These are phyloP conservation scores for Archocentrus centrarchus DNA, from an alignment of 2,113 vertebrate genomes.

Conservation along the genomic window DNA sequence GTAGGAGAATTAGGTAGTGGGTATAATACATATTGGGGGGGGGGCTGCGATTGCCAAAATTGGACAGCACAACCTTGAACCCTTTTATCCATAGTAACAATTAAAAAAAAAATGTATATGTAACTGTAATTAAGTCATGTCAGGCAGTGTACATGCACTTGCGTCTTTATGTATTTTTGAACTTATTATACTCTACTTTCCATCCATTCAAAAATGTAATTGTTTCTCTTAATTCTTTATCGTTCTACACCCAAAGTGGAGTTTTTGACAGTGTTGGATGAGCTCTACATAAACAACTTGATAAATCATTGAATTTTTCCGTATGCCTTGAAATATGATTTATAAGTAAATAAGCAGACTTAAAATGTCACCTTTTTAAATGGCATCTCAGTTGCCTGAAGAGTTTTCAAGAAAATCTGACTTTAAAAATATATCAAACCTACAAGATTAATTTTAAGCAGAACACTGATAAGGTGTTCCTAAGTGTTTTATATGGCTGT, in stretches of 20 bases:
- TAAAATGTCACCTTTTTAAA: conserved; percentile 41
- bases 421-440: conserved; percentile 54
- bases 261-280: background rate
- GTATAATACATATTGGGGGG: background rate
- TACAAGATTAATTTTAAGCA: conserved; percentile 51
- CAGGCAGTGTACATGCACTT: background rate
- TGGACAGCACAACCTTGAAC: conserved; percentile 7
- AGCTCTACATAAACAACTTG: conserved; percentile 28
- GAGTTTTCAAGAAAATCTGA: conserved; percentile 31
- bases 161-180: background rate
- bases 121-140: background rate
- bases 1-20: conserved; percentile 11
- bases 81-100: background rate
- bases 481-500: conserved; percentile 52
- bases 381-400: conserved; percentile 14
- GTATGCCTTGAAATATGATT: conserved; percentile 39
- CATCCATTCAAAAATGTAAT: background rate
- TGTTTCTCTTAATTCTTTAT: background rate
- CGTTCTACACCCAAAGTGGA: background rate
- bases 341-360: conserved; percentile 31
- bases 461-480: conserved; percentile 38
- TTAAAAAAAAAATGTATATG: background rate
- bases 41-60: background rate
- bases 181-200: background rate
- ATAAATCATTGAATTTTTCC: conserved; percentile 45